These are phyloP conservation scores for Phallusia fumigata DNA, from an alignment of 23 tunicate species.

Conservation along the genomic window DNA sequence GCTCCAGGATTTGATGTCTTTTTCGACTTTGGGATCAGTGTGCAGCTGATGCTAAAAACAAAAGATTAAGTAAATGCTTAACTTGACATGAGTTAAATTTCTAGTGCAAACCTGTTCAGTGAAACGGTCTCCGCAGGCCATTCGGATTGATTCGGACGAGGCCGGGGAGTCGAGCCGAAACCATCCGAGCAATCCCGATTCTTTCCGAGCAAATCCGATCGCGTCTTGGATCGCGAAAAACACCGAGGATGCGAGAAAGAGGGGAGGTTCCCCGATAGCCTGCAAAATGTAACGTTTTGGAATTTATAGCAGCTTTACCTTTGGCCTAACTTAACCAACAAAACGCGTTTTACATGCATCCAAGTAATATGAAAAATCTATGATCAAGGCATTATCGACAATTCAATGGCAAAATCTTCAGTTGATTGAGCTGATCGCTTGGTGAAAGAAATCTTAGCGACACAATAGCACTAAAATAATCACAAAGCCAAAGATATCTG, in stretches of 20 bases:
- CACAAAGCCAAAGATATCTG: too few species aligned
- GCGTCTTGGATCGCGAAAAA: slow-evolving; percentile 92
- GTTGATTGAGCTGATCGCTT: too few species aligned
- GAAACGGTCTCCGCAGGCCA: slow-evolving; percentile 72
- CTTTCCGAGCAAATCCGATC: slow-evolving; percentile 47
- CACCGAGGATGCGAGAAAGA: slow-evolving; percentile 77
- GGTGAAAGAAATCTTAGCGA: too few species aligned
- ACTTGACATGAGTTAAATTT: background rate
- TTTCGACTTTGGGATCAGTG: slow-evolving; percentile 8
- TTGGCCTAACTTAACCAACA: too few species aligned
- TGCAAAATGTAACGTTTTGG: background rate
- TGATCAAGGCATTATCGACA: too few species aligned
- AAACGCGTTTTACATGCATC: too few species aligned
- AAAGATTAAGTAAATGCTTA: background rate
- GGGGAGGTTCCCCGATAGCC: slow-evolving; percentile 96
- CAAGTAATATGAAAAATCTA: too few species aligned
- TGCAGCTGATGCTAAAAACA: slow-evolving; percentile 19
- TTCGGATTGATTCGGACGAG: slow-evolving; percentile 86
- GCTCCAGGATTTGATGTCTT: slow-evolving; percentile 14
- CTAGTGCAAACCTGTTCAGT: slow-evolving; percentile 42
- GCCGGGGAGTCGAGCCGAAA: slow-evolving; percentile 87
- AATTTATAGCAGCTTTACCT: too few species aligned
- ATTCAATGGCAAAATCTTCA: too few species aligned
- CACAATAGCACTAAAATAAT: too few species aligned
- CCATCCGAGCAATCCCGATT: slow-evolving; percentile 43